Evolutionary conservation across 2,113 vertebrate genomes (phyloP), one percentile per base, ranked within the genome.

Genomic region (Ceratotherium simum): DNA sequence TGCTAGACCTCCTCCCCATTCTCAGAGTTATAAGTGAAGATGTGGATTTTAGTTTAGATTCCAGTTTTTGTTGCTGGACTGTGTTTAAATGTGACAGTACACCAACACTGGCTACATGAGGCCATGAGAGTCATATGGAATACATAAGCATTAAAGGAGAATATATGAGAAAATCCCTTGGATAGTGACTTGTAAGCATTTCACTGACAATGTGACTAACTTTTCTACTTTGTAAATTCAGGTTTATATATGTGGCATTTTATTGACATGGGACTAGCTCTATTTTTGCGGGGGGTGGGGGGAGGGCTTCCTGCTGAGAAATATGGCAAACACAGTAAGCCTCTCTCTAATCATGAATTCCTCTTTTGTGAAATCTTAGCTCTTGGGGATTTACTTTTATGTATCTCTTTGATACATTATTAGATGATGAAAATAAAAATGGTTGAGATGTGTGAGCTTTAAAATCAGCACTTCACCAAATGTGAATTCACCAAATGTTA

Each of bases 391-490:
- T 56, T 16, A 23, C 9, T 83, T 86, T 42, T 64, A 5, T 65
- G 31, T 75, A 60, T 58, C n/a, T 64, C 31, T 39, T 94, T 64
- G 62, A 65, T 75, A 73, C n/a, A n/a, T n/a, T n/a, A 86, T 70
- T 60, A 64, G 31, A 65, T 87, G 36, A 58, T 56, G 31, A n/a
- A 94, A 62, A 62, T 31, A 48, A 72, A 94, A 33, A 65, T 14
- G 58, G 17, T 70, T n/a, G 87, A 87, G 72, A 84, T 56, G 29
- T 29, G 4, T 82, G 64, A 69, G 39, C 86, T 88, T 95, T 70
- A 33, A 76, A 88, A 95, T 84, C 42, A 91, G 51, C 13, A 62
- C 46, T 73, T 91, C 14, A 31, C 16, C 9, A 5, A 69, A 51
- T 18, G 51, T 54, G 51, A 54, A 54, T 54, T 54, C 51, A 54